Percentiles rank a stretch among this genome's conserved stretches.
Conservation (phyloP, 23 tunicate genomes). For the Oikopleura dioica region DNA sequence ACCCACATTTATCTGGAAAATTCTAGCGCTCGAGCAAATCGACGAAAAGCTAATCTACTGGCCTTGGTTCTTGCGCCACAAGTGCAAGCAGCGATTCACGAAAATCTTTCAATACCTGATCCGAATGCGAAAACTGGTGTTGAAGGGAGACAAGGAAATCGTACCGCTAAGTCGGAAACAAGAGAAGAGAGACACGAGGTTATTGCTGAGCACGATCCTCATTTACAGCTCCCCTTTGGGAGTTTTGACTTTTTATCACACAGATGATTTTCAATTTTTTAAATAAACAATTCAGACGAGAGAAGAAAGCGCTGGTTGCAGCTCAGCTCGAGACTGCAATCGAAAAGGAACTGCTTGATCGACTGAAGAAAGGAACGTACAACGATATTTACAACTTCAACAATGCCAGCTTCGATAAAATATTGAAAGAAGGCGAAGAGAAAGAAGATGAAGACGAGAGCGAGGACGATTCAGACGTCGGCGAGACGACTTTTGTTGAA, state of each 20-base stretch:
- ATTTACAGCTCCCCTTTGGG: too few species aligned
- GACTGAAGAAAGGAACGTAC: constrained; percentile 81
- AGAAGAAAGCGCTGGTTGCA: constrained; percentile 72
- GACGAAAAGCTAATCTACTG: constrained; percentile 74
- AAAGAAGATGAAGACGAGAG: constrained; percentile 27
- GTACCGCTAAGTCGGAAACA: constrained; percentile 52
- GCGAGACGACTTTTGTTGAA: neutral
- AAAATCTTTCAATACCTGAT: constrained; percentile 88
- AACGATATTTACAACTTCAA: constrained; percentile 84
- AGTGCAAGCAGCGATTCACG: constrained; percentile 85
- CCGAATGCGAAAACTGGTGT: constrained; percentile 37
- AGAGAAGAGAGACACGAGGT: constrained; percentile 60
- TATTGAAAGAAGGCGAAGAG: constrained; percentile 30
- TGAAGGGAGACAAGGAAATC: constrained; percentile 44
- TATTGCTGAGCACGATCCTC: too few species aligned
- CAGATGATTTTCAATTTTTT: too few species aligned
- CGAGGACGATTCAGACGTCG: constrained; percentile 22
- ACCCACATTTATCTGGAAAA: neutral
- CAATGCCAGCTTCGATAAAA: constrained; percentile 48
- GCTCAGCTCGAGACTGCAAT: constrained; percentile 72
- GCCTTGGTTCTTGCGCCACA: constrained; percentile 92
- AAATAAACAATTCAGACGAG: too few species aligned
- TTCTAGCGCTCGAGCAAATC: constrained; percentile 49
- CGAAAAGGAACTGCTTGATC: constrained; percentile 58
- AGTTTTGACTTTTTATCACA: too few species aligned